Percentiles rank a stretch among this genome's conserved stretches.
Conservation (phyloP, 2,113 vertebrate species). For the Datnioides undecimradiatus region DNA sequence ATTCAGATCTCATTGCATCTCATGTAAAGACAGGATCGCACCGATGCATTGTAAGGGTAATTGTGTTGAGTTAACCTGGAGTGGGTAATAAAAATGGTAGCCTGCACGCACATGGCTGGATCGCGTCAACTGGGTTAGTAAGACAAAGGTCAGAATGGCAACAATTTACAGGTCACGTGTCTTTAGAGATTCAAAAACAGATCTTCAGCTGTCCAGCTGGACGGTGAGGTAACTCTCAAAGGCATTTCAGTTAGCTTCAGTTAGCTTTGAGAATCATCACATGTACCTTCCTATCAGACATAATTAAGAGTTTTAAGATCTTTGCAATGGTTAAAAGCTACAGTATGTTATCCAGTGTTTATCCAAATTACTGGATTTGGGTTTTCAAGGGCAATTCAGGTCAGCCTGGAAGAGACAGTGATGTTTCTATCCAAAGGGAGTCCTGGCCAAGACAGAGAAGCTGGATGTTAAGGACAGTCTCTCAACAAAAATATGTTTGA, state of each 20-base stretch:
- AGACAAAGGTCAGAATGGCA: conserved; percentile 9
- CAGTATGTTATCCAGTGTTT: not conserved
- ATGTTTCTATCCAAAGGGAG: not conserved
- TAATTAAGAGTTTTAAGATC: not conserved
- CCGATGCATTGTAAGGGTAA: not conserved
- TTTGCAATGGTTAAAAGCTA: not conserved
- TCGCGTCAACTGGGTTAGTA: conserved; percentile 9
- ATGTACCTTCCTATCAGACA: not conserved
- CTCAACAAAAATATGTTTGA: not conserved
- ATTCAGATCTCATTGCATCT: not conserved
- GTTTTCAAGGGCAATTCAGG: not conserved
- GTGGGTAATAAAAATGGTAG: not conserved
- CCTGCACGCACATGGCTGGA: not conserved
- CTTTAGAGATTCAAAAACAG: not conserved
- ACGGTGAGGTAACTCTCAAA: not conserved
- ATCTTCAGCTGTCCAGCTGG: not conserved
- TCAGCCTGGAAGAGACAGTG: not conserved
- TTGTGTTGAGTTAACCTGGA: not conserved
- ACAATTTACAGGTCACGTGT: not conserved
- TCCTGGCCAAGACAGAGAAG: not conserved
- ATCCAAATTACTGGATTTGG: not conserved
- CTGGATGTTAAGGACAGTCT: not conserved
- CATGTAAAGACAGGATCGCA: not conserved
- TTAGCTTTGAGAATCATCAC: not conserved
- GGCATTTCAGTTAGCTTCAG: not conserved